phyloP scores from a whole-genome alignment of 2,113 vertebrate genomes.

The Megalops atlanticus region DNA sequence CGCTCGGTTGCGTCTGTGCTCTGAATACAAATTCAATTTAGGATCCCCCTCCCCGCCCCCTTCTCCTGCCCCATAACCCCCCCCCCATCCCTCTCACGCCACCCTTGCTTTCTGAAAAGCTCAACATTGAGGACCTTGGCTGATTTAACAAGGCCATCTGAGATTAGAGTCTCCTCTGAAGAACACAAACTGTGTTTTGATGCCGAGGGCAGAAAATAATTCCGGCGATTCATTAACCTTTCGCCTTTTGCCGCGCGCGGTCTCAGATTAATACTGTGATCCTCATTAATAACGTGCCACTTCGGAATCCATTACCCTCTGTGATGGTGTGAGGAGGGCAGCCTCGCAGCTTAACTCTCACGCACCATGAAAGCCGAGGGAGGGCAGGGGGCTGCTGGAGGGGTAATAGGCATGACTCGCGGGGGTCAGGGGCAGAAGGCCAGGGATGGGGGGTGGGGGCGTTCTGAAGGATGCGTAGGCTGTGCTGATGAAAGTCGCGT shows the following conservation, averaged over 20 bases:
- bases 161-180: conserved; percentile 43
- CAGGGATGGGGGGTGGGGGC: neutral
- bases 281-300: conserved; percentile 43
- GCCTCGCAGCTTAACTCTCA: conserved; percentile 4
- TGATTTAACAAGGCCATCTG: conserved; percentile 44
- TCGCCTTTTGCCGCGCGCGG: conserved; percentile 39
- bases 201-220: conserved; percentile 38
- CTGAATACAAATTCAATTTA: conserved; percentile 19
- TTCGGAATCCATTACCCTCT: conserved; percentile 33
- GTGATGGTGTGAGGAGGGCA: conserved; percentile 21
- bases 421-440: neutral
- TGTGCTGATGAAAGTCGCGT: neutral
- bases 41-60: neutral
- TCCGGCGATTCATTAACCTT: conserved; percentile 44
- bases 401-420: neutral
- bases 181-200: conserved; percentile 35
- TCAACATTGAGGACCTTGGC: neutral
- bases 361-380: neutral
- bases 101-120: neutral
- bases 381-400: neutral
- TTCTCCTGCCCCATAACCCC: too few relatives aligned
- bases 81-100: too few relatives aligned
- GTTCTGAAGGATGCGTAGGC: neutral
- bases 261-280: conserved; percentile 32
- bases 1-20: conserved; percentile 16